phyloP scores from a whole-genome alignment of 2,797 vertebrate species.

The Thripadectes ignobilis region DNA sequence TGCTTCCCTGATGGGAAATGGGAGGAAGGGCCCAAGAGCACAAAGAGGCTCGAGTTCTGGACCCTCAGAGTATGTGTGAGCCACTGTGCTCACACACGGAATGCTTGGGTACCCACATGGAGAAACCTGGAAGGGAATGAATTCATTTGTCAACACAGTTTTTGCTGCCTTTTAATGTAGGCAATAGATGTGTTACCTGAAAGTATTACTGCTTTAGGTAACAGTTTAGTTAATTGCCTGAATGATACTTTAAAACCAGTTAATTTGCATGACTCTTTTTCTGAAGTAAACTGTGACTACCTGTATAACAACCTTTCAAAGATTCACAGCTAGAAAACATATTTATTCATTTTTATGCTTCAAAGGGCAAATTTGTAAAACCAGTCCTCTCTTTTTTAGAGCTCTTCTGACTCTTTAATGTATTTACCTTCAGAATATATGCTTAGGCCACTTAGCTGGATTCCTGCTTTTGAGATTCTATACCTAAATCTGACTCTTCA shows the following conservation, averaged over 20 bases:
- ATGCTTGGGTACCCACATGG: neutral
- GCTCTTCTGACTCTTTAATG: neutral
- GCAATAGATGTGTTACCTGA: neutral
- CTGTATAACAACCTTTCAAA: neutral
- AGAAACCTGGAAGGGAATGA: slow-evolving; percentile 45
- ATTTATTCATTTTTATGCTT: neutral
- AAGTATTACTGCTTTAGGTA: neutral
- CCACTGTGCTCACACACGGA: neutral
- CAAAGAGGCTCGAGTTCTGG: neutral
- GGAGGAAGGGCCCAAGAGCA: neutral
- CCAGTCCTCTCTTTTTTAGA: neutral
- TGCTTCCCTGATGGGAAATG: neutral
- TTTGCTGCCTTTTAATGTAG: slow-evolving; percentile 64
- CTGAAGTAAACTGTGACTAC: neutral
- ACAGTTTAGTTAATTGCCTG: neutral
- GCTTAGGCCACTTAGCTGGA: neutral
- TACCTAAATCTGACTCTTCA: neutral
- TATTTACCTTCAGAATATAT: neutral
- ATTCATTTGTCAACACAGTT: slow-evolving; percentile 54
- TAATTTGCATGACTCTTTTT: neutral
- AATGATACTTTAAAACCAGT: neutral
- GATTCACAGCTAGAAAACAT: neutral
- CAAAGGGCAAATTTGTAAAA: neutral
- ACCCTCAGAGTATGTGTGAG: neutral
- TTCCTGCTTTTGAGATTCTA: neutral